Conservation (phyloP, 2,797 vertebrate genomes). For the Argentina silus region DNA sequence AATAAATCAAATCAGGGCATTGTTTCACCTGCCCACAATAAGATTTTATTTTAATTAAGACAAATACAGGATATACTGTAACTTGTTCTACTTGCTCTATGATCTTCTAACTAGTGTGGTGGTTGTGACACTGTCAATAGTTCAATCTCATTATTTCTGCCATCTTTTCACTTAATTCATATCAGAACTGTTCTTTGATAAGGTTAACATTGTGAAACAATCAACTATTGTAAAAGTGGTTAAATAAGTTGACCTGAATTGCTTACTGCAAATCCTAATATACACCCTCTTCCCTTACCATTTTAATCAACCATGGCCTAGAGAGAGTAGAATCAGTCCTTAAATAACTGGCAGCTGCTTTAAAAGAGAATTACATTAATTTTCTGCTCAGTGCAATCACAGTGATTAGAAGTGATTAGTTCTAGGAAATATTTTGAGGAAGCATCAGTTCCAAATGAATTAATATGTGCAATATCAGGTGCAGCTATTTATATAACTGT, state of each 20-base stretch:
- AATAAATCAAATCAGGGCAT: neutral
- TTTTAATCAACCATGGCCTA: conserved; percentile 78
- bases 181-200: conserved; percentile 51
- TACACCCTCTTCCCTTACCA: conserved; percentile 52
- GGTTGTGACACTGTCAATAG: neutral
- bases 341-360: conserved; percentile 79
- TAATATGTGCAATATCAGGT: conserved; percentile 55
- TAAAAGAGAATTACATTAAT: conserved; percentile 78
- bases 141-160: conserved; percentile 2
- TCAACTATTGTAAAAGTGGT: conserved; percentile 49
- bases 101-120: conserved; percentile 12
- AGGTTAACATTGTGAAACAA: conserved; percentile 63
- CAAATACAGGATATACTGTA: neutral
- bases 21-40: neutral
- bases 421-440: conserved; percentile 63
- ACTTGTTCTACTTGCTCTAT: neutral
- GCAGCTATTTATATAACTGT: conserved; percentile 44
- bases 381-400: conserved; percentile 77
- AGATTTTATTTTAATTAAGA: neutral
- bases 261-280: conserved; percentile 72
- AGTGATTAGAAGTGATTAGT: conserved; percentile 79
- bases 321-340: conserved; percentile 71
- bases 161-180: conserved; percentile 2
- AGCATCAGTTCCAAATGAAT: conserved; percentile 52
- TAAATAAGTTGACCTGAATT: conserved; percentile 71